A percentile compares a stretch with the other conserved stretches of the same genome.
Evolutionary conservation across 2,113 vertebrate species (phyloP).

Genomic region (Phycodurus eques): DNA sequence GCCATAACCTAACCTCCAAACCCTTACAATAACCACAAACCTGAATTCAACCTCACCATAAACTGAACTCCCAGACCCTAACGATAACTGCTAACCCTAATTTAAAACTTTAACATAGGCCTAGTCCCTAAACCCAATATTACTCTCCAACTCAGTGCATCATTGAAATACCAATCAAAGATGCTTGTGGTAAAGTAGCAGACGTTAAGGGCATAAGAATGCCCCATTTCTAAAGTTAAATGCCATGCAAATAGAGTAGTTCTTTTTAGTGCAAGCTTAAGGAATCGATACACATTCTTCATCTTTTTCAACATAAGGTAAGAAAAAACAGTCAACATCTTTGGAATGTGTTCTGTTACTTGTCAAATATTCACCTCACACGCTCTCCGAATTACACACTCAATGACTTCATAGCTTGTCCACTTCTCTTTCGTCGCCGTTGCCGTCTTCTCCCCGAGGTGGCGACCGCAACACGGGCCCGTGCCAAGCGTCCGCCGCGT

Average conservation of each 20-base stretch:
- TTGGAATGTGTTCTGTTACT: constrained; percentile 1
- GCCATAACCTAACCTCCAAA: not conserved
- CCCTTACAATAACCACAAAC: not conserved
- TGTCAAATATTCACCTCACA: not conserved
- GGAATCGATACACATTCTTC: not conserved
- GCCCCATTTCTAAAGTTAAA: not conserved
- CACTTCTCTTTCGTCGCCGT: not conserved
- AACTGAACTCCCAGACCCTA: not conserved
- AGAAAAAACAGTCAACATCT: not conserved
- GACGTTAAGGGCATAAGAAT: not conserved
- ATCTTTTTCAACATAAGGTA: not conserved
- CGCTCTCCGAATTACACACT: constrained; percentile 20
- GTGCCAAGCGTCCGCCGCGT: not conserved
- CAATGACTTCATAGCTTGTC: constrained; percentile 17
- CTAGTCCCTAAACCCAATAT: not conserved
- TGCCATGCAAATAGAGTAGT: not conserved
- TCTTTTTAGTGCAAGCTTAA: not conserved
- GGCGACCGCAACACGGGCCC: constrained; percentile 13
- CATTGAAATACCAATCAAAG: not conserved
- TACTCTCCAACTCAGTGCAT: not conserved
- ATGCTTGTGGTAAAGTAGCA: not conserved
- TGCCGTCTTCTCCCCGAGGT: constrained; percentile 21
- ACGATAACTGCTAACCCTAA: not conserved
- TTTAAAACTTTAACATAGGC: not conserved
- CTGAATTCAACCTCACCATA: not conserved